phyloP scores from a whole-genome alignment of 2,113 vertebrate genomes.

The Cyanoderma ruficeps region DNA sequence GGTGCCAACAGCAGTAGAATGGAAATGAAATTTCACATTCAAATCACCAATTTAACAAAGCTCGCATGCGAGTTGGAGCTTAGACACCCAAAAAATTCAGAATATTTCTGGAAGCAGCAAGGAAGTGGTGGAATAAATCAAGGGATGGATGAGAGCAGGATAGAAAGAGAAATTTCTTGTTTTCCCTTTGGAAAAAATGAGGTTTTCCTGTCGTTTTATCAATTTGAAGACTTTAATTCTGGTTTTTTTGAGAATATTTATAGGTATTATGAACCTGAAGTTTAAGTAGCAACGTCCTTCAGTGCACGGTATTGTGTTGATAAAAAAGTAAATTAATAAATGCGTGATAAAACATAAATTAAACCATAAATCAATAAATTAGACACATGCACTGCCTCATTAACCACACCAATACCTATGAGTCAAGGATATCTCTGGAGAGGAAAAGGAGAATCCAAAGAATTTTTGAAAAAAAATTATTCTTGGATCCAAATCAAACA shows the following conservation, averaged over 20 bases:
- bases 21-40: not conserved
- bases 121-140: not conserved
- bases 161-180: not conserved
- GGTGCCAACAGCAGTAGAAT: not conserved
- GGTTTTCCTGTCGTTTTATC: not conserved
- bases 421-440: not conserved
- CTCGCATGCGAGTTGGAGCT: fast-evolving
- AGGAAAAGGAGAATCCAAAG: not conserved
- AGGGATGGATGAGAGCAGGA: not conserved
- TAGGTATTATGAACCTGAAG: not conserved
- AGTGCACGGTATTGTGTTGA: not conserved
- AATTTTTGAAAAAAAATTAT: not conserved
- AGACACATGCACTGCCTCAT: not conserved
- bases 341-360: not conserved
- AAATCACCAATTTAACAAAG: not conserved
- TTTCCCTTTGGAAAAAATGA: not conserved
- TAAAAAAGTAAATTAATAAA: not conserved
- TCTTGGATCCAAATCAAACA: not conserved
- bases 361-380: not conserved
- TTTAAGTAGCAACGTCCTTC: not conserved
- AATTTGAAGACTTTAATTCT: not conserved
- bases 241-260: not conserved
- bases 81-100: not conserved
- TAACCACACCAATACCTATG: fast-evolving
- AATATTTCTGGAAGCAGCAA: not conserved